Base-by-base conservation (phyloP, 30 jellyfish, hydroid and myxozoan species). In the Aurelia sp. region DNA sequence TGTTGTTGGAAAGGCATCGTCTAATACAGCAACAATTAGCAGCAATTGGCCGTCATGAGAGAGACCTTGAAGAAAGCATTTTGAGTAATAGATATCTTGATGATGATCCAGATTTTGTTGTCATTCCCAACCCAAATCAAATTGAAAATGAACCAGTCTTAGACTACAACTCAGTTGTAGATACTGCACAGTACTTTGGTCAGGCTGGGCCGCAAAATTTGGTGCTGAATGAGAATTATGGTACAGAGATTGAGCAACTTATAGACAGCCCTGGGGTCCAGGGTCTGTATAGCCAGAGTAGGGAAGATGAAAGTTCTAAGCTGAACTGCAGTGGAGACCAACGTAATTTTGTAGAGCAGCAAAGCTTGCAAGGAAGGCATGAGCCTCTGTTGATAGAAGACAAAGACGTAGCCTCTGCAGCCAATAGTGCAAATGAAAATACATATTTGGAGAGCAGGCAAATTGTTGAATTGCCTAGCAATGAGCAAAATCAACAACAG, bases 1-100 rank as follows among this genome's bases (percentile, higher is more conserved):
- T 92, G 16, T 64, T 92, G 19, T 74, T 92, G 13, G 95, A 90
- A 63, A 74, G 98, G 23, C 98, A 92, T 75, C 80, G 92, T 7
- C 86, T 92, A 12, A 92, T 92, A 53, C 98, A 82, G 64, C 98
- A 92, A 65, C 97, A 92, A 48, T 63, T 92, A 10, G 31, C 85
- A 47, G 94, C 82, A 4, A 81, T 81, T 66, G 91, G 91, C n/a
- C 51, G 41, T 4, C 81, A 67, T 5, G 91, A 81, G 21, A 51
- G 51, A 33, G 33, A 52, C 73, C 35, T 81, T 12, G 18, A 81
- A 81, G 76, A 57, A 55, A 69, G 73, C 20, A 50, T 70, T 33
- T 59, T 31, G 22, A 58, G 71, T 18, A 58, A 30, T 47, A 30
- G 15, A 13, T 20, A 44, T 50, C 20, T 47, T 66, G 91, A 67